Conservation (phyloP, 2,797 vertebrate species). For the Pampus argenteus region DNA sequence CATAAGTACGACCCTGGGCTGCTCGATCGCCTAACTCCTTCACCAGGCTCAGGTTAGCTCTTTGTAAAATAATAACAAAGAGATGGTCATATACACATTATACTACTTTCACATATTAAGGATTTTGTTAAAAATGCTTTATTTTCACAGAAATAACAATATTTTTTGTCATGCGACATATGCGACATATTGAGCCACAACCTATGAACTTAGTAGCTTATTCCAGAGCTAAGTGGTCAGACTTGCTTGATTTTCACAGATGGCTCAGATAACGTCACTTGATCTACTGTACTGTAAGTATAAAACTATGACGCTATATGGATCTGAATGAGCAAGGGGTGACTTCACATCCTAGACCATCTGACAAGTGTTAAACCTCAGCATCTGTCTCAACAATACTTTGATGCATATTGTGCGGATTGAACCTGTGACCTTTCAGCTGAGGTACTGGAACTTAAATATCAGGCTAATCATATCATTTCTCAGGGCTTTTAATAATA, state of each 20-base stretch:
- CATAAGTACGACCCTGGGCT: slow-evolving; percentile 95
- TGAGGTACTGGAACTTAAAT: not conserved
- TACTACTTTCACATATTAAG: not conserved
- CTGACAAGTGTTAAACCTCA: not conserved
- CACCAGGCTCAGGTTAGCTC: slow-evolving; percentile 91
- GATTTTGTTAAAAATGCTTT: too few relatives aligned
- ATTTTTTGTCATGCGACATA: too few relatives aligned
- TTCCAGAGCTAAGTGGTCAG: too few relatives aligned
- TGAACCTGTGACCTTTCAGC: not conserved
- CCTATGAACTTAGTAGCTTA: too few relatives aligned
- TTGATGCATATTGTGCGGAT: not conserved
- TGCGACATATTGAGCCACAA: too few relatives aligned
- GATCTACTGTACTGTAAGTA: too few relatives aligned
- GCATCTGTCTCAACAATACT: not conserved
- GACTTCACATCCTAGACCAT: too few relatives aligned
- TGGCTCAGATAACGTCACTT: too few relatives aligned
- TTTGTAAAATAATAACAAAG: slow-evolving; percentile 55
- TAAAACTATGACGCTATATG: too few relatives aligned
- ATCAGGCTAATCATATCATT: not conserved
- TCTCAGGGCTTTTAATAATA: not conserved
- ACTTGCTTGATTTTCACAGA: too few relatives aligned
- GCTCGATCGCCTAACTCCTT: slow-evolving; percentile 92
- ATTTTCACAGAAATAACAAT: not conserved
- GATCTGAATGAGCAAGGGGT: not conserved
- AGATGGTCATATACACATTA: not conserved